Percentiles rank a stretch among this genome's conserved stretches.
phyloP scores from a whole-genome alignment of 2,113 vertebrate genomes.

The Lophotis ruficrista region DNA sequence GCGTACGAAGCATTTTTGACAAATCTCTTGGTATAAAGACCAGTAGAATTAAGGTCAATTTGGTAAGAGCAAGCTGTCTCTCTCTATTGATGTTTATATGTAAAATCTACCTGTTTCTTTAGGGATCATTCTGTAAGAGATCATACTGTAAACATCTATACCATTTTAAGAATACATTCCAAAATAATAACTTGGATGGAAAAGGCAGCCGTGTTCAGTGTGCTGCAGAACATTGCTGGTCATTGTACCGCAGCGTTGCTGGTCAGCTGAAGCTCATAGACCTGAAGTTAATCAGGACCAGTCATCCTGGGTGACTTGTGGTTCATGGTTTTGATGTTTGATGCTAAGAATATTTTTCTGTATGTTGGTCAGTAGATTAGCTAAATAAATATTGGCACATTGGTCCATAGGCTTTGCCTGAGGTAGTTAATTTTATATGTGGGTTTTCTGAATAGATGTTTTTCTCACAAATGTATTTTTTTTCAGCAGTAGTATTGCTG shows the following conservation, averaged over 20 bases:
- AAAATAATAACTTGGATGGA: background rate
- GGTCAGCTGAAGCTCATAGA: background rate
- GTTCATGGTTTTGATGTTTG: background rate
- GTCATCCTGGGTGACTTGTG: background rate
- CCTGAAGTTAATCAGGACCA: background rate
- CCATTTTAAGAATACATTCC: background rate
- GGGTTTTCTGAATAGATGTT: background rate
- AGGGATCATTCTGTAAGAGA: background rate
- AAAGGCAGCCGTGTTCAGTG: background rate
- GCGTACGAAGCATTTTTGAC: background rate
- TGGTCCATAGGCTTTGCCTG: background rate
- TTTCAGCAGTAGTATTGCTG: background rate
- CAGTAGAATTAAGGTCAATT: background rate
- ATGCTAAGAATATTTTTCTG: background rate
- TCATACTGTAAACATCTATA: background rate
- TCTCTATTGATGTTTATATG: background rate
- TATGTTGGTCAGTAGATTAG: background rate
- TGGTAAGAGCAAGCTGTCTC: background rate
- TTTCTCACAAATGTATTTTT: background rate
- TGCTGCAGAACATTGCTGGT: fast-evolving
- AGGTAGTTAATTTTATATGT: background rate
- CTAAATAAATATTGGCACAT: background rate
- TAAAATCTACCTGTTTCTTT: background rate
- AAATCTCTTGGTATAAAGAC: background rate
- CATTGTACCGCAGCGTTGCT: background rate